Conservation (phyloP, 2,113 vertebrate genomes). For the Calyptomena viridis region DNA sequence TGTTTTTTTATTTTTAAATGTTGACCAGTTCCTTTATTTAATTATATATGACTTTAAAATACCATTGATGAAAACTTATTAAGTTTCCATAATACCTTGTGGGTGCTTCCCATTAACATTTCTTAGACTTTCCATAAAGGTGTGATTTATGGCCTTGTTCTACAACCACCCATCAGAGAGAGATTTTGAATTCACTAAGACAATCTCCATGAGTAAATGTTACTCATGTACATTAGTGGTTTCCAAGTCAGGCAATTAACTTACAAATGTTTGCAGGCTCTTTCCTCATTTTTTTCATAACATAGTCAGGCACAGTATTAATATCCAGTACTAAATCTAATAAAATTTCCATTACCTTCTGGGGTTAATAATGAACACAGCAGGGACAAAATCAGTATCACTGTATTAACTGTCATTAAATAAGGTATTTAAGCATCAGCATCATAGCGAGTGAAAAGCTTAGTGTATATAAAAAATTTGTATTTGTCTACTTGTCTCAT, state of each 20-base stretch:
- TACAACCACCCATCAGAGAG: not conserved
- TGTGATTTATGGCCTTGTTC: not conserved
- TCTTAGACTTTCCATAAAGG: not conserved
- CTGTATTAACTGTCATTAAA: constrained; percentile 40
- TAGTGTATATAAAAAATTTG: not conserved
- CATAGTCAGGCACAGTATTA: not conserved
- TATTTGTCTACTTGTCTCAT: constrained; percentile 12
- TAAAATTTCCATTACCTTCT: constrained; percentile 42
- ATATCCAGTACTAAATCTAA: constrained; percentile 11
- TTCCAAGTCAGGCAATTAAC: constrained; percentile 31
- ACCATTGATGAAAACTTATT: not conserved
- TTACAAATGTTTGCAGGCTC: constrained; percentile 21
- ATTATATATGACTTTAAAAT: not conserved
- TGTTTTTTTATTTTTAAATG: not conserved
- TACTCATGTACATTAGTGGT: not conserved
- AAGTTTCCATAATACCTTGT: not conserved
- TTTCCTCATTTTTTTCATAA: not conserved
- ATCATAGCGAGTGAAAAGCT: not conserved
- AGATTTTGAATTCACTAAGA: not conserved
- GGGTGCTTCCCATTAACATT: not conserved
- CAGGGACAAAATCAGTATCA: constrained; percentile 43
- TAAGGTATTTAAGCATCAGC: not conserved
- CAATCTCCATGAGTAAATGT: not conserved
- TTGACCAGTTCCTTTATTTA: not conserved
- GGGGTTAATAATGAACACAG: constrained; percentile 49